Percentiles rank a stretch among this genome's conserved stretches.
Conservation (phyloP, 64 coral and sea anemone species). For the Montipora sp. region DNA sequence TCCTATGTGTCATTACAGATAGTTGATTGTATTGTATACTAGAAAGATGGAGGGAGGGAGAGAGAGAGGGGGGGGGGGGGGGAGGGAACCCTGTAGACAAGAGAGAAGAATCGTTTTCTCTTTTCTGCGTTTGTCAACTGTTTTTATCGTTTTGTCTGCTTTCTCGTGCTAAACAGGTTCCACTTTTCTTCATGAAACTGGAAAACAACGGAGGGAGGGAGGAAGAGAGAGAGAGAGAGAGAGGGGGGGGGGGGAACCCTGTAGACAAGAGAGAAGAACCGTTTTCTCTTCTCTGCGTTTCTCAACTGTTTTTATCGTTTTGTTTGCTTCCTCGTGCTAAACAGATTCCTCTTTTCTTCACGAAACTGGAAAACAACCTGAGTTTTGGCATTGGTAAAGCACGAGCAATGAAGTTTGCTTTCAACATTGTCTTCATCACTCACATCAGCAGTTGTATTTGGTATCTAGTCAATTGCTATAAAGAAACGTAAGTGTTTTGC, state of each 20-base stretch:
- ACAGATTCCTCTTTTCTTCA: constrained; percentile 80
- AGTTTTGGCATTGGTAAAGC: constrained; percentile 76
- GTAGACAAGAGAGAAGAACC: too few relatives aligned
- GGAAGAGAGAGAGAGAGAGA: too few relatives aligned
- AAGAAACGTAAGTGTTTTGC: constrained; percentile 41
- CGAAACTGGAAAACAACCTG: constrained; percentile 70
- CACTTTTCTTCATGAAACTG: constrained; percentile 68
- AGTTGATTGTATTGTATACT: too few relatives aligned
- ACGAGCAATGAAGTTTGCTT: constrained; percentile 71
- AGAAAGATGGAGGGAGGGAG: too few relatives aligned
- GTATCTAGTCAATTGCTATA: constrained; percentile 77
- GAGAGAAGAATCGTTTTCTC: not conserved
- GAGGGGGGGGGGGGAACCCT: too few relatives aligned
- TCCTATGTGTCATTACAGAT: too few relatives aligned
- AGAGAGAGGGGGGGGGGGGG: too few relatives aligned
- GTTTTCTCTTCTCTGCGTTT: not conserved
- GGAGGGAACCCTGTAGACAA: too few relatives aligned
- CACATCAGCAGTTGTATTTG: constrained; percentile 80
- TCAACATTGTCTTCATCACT: constrained; percentile 80
- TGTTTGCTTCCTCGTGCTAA: not conserved
- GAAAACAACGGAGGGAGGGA: constrained; percentile 27
- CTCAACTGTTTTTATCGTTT: not conserved
- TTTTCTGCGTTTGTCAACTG: not conserved
- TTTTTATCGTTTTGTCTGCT: not conserved
- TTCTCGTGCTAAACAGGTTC: constrained; percentile 61